Evolutionary conservation across 2,113 vertebrate species (phyloP).

Genomic region (Sander lucioperca): DNA sequence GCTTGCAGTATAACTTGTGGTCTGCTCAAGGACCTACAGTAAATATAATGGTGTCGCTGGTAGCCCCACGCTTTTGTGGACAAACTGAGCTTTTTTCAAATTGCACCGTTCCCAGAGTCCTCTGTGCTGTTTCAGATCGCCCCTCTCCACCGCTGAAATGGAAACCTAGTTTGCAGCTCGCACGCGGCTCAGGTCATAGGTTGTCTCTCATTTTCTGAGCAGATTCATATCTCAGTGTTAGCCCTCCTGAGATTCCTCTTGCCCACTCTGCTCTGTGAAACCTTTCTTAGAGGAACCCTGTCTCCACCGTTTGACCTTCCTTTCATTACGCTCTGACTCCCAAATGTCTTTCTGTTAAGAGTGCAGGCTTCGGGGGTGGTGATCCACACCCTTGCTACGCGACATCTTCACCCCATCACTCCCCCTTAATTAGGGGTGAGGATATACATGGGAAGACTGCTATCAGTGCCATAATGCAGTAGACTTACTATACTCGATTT

Average conservation of each 20-base stretch:
- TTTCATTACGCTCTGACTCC: constrained; percentile 63
- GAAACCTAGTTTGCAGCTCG: constrained; percentile 24
- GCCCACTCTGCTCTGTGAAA: constrained; percentile 19
- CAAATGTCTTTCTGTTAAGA: constrained; percentile 42
- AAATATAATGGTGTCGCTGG: not conserved
- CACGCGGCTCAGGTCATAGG: constrained; percentile 36
- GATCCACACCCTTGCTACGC: constrained; percentile 22
- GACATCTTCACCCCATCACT: constrained; percentile 56
- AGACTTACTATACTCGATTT: not conserved
- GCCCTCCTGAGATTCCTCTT: constrained; percentile 42
- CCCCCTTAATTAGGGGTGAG: constrained; percentile 42
- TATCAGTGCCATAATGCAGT: not conserved
- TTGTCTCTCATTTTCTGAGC: constrained; percentile 63
- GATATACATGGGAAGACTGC: constrained; percentile 18
- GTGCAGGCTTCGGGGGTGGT: constrained; percentile 12
- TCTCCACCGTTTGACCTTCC: constrained; percentile 64
- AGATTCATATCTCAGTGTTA: constrained; percentile 48
- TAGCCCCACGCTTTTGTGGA: not conserved
- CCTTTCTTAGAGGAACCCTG: constrained; percentile 32
- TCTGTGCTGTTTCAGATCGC: constrained; percentile 2
- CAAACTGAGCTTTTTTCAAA: constrained; percentile 14
- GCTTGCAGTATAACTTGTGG: not conserved
- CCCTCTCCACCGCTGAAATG: constrained; percentile 6
- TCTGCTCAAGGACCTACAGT: not conserved
- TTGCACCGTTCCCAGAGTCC: not conserved